These are phyloP conservation scores for Phoxinus dragarum DNA, from an alignment of 2,797 vertebrate species.

Conservation along the genomic window DNA sequence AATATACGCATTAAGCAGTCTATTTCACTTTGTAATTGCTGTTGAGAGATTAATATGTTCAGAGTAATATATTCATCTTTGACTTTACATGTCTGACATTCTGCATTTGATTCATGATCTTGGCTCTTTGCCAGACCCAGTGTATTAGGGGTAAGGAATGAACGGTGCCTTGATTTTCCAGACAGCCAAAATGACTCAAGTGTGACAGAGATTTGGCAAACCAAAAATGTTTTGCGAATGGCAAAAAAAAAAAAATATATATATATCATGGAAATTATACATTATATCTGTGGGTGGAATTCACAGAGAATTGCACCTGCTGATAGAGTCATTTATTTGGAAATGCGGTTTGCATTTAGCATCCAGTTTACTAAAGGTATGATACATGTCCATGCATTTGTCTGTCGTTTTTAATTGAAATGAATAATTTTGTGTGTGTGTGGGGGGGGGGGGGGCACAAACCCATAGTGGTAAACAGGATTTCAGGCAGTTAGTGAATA, in stretches of 20 bases:
- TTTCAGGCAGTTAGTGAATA: not conserved
- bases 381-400: not conserved
- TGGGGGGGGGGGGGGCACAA: too few relatives aligned
- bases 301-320: not conserved
- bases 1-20: not conserved
- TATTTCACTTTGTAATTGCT: not conserved
- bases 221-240: not conserved
- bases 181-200: not conserved
- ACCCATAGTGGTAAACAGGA: not conserved
- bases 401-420: not conserved
- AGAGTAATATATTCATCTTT: not conserved
- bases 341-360: not conserved
- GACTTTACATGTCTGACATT: not conserved
- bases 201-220: conserved; percentile 13
- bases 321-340: not conserved
- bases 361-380: conserved; percentile 5
- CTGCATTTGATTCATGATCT: conserved; percentile 15
- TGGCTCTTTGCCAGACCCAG: not conserved
- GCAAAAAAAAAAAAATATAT: not conserved
- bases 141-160: not conserved
- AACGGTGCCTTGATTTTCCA: not conserved
- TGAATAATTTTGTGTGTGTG: not conserved
- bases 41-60: not conserved
- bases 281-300: not conserved
- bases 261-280: not conserved